Percentiles rank a stretch among this genome's conserved stretches.
Evolutionary conservation across 2,113 vertebrate genomes (phyloP).

Genomic region (Herpetotheres cachinnans): DNA sequence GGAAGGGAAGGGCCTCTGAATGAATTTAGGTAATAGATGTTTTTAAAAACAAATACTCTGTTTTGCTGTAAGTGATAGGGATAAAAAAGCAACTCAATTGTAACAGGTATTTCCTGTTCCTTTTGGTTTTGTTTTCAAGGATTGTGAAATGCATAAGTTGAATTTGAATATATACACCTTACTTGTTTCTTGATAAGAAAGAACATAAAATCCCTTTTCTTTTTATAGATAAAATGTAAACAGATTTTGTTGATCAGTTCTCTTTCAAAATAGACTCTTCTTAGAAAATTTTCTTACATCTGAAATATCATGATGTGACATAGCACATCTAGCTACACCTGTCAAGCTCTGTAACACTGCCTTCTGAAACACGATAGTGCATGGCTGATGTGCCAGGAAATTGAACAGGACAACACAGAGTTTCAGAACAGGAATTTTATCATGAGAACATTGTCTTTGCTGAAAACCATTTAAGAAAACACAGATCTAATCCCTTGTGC

Average conservation of each 20-base stretch:
- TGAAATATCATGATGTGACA: background rate
- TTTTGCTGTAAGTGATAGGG: background rate
- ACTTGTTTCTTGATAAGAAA: background rate
- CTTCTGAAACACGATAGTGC: background rate
- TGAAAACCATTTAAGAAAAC: background rate
- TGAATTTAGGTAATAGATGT: accelerated
- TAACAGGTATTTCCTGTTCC: background rate
- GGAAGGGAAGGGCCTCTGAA: background rate
- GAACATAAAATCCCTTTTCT: background rate
- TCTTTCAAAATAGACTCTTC: background rate
- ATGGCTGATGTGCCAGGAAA: background rate
- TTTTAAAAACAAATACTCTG: background rate
- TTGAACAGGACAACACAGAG: background rate
- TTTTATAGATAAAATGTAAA: background rate
- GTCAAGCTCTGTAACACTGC: background rate
- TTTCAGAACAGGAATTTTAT: background rate
- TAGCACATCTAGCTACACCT: background rate
- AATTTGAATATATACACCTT: background rate
- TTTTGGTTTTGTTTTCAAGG: background rate
- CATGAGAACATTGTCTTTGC: background rate
- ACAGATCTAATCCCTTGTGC: background rate
- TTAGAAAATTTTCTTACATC: background rate
- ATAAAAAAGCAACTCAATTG: background rate
- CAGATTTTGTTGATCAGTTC: background rate
- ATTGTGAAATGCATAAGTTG: background rate